phyloP scores from a whole-genome alignment of 2,113 vertebrate species.

The Catagonus wagneri region DNA sequence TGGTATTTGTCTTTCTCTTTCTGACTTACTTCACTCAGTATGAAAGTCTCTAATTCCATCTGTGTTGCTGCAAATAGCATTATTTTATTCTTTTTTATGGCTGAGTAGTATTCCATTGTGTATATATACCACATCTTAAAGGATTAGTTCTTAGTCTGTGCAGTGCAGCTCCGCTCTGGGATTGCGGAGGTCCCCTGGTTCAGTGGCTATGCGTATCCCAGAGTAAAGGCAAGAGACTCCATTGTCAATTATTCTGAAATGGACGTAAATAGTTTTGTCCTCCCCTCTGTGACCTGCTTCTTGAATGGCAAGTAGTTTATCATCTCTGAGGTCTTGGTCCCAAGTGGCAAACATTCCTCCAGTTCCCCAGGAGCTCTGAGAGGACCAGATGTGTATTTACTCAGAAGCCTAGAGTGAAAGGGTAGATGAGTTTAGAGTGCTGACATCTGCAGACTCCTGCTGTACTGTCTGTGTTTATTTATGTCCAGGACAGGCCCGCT shows the following conservation, averaged over 20 bases:
- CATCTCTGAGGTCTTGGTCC: neutral
- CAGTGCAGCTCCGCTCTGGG: no score
- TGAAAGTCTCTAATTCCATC: no score
- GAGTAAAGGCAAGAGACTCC: neutral
- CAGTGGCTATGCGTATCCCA: neutral
- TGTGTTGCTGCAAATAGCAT: no score
- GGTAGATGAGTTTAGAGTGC: neutral
- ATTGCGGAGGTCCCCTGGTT: neutral
- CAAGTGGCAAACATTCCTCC: neutral
- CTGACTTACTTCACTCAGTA: no score
- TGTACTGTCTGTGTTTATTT: neutral
- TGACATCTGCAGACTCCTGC: neutral
- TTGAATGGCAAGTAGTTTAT: neutral
- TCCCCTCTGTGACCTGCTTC: neutral
- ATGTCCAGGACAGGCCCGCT: neutral
- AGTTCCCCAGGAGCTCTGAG: neutral
- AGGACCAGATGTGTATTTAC: neutral
- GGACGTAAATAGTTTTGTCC: neutral
- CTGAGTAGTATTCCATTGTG: no score
- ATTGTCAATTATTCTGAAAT: neutral
- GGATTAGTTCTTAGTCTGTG: neutral
- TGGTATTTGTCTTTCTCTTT: no score
- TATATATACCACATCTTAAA: neutral
- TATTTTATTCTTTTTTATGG: no score
- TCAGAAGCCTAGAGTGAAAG: neutral